A percentile compares a stretch with the other conserved stretches of the same genome.
Evolutionary conservation across 2,113 vertebrate species (phyloP).

Genomic region (Lagopus muta): DNA sequence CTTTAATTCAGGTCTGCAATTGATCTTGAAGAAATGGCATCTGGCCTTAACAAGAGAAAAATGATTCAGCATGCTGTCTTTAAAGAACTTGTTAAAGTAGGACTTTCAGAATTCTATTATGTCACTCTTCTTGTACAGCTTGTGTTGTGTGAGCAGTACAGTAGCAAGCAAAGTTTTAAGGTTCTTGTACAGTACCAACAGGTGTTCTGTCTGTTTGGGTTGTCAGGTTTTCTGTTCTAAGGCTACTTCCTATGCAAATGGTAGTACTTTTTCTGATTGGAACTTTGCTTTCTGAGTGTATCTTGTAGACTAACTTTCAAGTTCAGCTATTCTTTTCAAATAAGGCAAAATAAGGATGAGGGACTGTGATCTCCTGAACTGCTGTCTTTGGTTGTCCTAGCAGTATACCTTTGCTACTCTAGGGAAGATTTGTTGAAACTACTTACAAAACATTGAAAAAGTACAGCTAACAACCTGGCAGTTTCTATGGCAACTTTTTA

Average conservation of each 20-base stretch:
- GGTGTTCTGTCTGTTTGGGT: no score
- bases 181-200: not conserved
- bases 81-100: conserved; percentile 99
- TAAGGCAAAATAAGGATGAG: not conserved
- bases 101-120: not conserved
- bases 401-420: not conserved
- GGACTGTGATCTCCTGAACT: not conserved
- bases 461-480: not conserved
- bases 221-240: not conserved
- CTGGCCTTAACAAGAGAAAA: conserved; percentile 98
- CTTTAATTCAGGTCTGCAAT: conserved; percentile 88
- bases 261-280: not conserved
- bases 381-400: not conserved
- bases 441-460: not conserved
- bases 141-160: not conserved
- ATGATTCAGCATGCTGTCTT: conserved; percentile 99
- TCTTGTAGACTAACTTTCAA: not conserved
- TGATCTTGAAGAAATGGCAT: conserved; percentile 99
- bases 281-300: not conserved
- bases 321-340: not conserved
- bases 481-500: not conserved
- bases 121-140: not conserved
- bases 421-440: not conserved
- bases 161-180: not conserved
- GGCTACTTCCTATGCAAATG: not conserved